A percentile compares a stretch with the other conserved stretches of the same genome.
Evolutionary conservation across 1,140 invertebrate genomes (phyloP).

Genomic region (Sesamia nonagrioides): DNA sequence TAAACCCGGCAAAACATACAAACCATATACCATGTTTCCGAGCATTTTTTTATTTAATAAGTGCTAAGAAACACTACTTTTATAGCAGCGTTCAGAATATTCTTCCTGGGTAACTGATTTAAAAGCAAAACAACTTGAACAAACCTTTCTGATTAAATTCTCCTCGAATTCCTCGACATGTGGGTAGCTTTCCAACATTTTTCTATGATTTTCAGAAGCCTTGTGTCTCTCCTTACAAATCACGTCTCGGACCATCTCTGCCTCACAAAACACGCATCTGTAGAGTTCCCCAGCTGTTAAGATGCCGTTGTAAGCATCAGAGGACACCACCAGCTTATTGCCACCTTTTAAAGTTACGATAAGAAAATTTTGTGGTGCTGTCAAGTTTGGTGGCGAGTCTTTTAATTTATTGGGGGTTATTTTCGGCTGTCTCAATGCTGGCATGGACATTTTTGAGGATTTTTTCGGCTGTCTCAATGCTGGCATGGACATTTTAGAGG

Average conservation of each 20-base stretch:
- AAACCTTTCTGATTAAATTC: conserved; percentile 72
- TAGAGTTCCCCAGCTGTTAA: conserved; percentile 55
- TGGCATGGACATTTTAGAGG: conserved; percentile 62
- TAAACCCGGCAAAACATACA: no score
- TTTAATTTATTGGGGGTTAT: conserved; percentile 39
- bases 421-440: conserved; percentile 66
- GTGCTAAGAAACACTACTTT: background rate
- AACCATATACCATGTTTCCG: no score
- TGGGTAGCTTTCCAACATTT: conserved; percentile 55
- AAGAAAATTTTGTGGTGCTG: conserved; percentile 51
- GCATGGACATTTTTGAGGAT: conserved; percentile 60
- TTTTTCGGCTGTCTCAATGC: conserved; percentile 60
- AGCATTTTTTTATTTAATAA: no score
- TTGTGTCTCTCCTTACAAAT: conserved; percentile 63
- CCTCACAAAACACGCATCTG: conserved; percentile 65
- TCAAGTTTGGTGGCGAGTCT: background rate
- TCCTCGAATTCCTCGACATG: conserved; percentile 61
- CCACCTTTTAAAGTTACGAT: conserved; percentile 65
- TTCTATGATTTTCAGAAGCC: conserved; percentile 55
- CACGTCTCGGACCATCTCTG: conserved; percentile 54
- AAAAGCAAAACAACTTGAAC: conserved; percentile 16
- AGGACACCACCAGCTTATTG: conserved; percentile 63
- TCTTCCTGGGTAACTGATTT: no score
- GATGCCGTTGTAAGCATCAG: conserved; percentile 67
- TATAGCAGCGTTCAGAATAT: background rate